Base-by-base conservation (phyloP, 2,113 vertebrate genomes). In the Accipiter cooperii region DNA sequence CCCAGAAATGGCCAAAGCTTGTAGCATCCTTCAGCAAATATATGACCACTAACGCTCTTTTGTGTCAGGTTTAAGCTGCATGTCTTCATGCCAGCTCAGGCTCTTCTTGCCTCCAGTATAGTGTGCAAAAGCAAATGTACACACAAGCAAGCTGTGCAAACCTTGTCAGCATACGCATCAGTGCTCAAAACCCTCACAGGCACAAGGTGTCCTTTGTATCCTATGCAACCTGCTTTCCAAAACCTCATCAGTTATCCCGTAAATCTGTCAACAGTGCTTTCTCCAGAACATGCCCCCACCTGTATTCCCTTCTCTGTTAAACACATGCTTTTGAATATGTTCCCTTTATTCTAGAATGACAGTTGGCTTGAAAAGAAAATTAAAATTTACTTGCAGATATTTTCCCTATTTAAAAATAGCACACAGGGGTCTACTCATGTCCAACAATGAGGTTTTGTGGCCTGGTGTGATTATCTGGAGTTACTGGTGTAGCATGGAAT, bases 111-210 rank as follows among this genome's bases (percentile, higher is more conserved):
- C 33, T 79, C 73, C 88, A 82, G 58, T 77, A 77, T 46, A 87
- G 92, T 65, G 70, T 83, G 68, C 34, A 92, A 95, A 94, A 52
- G 61, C 89, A 96, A 93, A 93, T 24, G 78, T 77, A 86, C 42
- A 83, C 71, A 80, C 31, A 71, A 69, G 58, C 75, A 95, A 93
- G 96, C 87, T 94, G 84, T 79, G 78, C 77, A 89, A 89, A 94
- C 46, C 84, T 83, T 94, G 88, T 79, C 66, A 89, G 69, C 40
- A 18, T 17, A 76, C 13, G 26, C 93, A 46, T 74, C 84, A 65
- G 28, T 51, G 46, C 61, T 83, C 81, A 73, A 73, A 94, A 4
- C 69, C 40, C 73, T 91, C 87, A 51, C 58, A 91, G 80, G 69
- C 81, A 93, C 70, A 92, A 82, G 93, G 70, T 95, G 86, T 94